Percentiles rank a stretch among this genome's conserved stretches.
phyloP scores from a whole-genome alignment of 2,888 invertebrate species.

The Apotomis capreana region DNA sequence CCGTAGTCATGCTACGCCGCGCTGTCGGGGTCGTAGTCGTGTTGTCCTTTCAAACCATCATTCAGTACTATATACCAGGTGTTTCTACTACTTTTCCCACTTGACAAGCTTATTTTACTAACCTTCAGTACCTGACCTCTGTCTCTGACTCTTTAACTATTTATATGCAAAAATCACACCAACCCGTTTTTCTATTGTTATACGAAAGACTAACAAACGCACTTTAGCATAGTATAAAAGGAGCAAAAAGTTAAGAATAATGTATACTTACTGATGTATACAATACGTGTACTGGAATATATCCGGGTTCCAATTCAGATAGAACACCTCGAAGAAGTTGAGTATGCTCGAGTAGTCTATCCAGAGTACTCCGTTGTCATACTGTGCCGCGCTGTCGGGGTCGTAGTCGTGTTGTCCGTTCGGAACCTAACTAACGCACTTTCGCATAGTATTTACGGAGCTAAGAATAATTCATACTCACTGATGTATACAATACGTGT shows the following conservation, averaged over 20 bases:
- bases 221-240: no score
- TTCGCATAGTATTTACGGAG: no score
- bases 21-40: constrained; percentile 92
- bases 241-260: no score
- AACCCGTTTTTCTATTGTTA: no score
- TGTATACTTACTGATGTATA: constrained; percentile 89
- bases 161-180: no score
- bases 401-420: constrained; percentile 72
- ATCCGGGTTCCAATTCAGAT: constrained; percentile 97
- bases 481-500: constrained; percentile 88
- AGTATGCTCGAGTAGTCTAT: constrained; percentile 96
- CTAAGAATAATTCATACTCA: constrained; percentile 75
- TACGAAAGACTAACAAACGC: no score
- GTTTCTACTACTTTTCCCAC: constrained; percentile 49
- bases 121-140: no score
- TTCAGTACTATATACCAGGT: no score
- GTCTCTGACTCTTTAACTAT: no score
- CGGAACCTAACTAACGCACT: no score
- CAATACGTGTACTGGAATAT: constrained; percentile 89
- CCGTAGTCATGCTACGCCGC: constrained; percentile 96
- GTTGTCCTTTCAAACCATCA: no score
- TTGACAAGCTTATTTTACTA: no score
- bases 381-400: constrained; percentile 87
- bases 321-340: constrained; percentile 96
- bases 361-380: constrained; percentile 98